Evolutionary conservation across 2,113 vertebrate species (phyloP).

Genomic region (Muntiacus reevesi): DNA sequence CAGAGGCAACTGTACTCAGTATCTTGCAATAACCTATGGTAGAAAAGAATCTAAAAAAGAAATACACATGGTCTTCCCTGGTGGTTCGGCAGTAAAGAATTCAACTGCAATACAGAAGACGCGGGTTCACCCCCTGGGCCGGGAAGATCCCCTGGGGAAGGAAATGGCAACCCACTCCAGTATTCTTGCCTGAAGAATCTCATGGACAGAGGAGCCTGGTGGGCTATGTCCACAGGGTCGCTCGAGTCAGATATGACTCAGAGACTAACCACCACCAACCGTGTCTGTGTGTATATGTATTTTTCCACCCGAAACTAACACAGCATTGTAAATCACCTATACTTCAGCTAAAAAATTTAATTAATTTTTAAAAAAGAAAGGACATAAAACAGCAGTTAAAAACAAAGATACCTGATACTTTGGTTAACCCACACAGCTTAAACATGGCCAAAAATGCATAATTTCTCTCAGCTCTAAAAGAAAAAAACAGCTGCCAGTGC

Average conservation of each 20-base stretch:
- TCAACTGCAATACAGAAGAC: neutral
- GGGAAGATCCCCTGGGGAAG: neutral
- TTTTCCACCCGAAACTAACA: neutral
- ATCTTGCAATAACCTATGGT: neutral
- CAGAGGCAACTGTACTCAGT: neutral
- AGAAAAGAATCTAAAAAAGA: neutral
- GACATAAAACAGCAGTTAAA: neutral
- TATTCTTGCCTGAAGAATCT: neutral
- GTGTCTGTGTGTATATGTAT: neutral
- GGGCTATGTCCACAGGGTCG: neutral
- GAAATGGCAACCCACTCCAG: neutral
- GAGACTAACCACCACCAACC: neutral
- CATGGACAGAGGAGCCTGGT: neutral
- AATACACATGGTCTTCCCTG: neutral
- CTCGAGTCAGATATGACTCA: neutral
- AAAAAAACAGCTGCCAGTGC: neutral
- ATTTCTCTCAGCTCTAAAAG: neutral
- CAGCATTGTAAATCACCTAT: neutral
- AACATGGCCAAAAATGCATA: neutral
- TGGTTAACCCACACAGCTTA: neutral
- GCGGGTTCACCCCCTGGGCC: neutral
- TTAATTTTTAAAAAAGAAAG: neutral
- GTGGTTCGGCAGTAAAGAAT: neutral
- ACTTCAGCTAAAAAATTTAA: neutral
- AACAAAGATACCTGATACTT: neutral